Conservation (phyloP, 1,140 invertebrate species). For the Asobara japonica region DNA sequence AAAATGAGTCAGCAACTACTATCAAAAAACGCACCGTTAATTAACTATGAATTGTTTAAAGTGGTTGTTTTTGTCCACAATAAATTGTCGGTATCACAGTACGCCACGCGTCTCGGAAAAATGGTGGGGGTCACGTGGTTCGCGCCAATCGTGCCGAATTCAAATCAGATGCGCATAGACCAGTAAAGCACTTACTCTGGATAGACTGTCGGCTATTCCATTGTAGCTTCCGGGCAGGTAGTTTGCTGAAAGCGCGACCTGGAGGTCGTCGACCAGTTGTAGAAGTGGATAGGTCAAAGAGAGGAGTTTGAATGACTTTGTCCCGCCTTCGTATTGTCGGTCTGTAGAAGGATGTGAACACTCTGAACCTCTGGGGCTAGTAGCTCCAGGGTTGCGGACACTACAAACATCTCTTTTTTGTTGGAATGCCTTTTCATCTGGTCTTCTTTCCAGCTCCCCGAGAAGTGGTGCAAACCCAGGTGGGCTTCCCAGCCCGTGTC, state of each 20-base stretch:
- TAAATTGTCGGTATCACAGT: too few relatives aligned
- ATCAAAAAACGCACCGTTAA: too few relatives aligned
- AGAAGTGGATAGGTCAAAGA: conserved; percentile 45
- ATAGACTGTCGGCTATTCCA: too few relatives aligned
- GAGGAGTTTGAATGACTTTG: conserved; percentile 45
- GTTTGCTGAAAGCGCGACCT: conserved; percentile 41
- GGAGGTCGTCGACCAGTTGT: conserved; percentile 34
- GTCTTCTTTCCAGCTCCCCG: conserved; percentile 21
- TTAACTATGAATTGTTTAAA: too few relatives aligned
- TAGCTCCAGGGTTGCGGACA: conserved; percentile 28
- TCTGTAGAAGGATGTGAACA: conserved; percentile 35
- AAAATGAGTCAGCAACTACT: too few relatives aligned
- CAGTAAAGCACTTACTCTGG: too few relatives aligned
- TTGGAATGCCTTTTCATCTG: conserved; percentile 39
- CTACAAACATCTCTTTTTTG: conserved; percentile 39
- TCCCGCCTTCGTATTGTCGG: conserved; percentile 50
- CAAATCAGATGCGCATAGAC: too few relatives aligned
- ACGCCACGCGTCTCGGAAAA: too few relatives aligned
- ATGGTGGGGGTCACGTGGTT: too few relatives aligned
- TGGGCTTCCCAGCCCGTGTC: conserved; percentile 38
- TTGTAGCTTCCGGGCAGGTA: conserved; percentile 47
- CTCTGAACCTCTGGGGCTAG: conserved; percentile 14
- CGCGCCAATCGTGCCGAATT: too few relatives aligned
- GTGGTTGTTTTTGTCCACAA: too few relatives aligned
- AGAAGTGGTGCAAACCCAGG: conserved; percentile 21